These are phyloP conservation scores for Beroe ovata DNA, from an alignment of 37 sponge, comb jelly and placozoan genomes.

Conservation along the genomic window DNA sequence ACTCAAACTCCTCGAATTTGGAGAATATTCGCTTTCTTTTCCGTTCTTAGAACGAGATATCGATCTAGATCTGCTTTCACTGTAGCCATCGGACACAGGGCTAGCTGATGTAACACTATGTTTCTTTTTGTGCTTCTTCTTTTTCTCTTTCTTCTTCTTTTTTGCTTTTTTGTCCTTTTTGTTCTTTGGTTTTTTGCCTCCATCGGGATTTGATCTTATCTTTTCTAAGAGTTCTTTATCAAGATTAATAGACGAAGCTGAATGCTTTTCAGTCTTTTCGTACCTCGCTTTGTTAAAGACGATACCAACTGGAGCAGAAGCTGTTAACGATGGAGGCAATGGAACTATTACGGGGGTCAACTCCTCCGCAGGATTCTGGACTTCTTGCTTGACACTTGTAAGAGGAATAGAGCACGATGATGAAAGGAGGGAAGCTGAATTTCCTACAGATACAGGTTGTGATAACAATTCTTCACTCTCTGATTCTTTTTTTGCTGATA, in stretches of 20 bases:
- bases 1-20: too few species aligned
- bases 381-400: neutral
- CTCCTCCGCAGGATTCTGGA: neutral
- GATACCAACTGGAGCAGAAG: neutral
- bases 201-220: constrained; percentile 31
- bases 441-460: too few species aligned
- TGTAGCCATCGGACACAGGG: neutral
- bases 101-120: neutral
- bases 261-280: neutral
- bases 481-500: too few species aligned
- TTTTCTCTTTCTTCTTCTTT: constrained; percentile 36
- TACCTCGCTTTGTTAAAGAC: neutral
- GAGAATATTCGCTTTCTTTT: neutral
- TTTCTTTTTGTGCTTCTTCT: constrained; percentile 47
- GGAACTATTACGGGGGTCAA: constrained; percentile 25
- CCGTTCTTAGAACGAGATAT: neutral
- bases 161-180: constrained; percentile 35
- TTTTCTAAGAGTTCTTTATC: constrained; percentile 10
- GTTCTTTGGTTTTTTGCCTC: neutral
- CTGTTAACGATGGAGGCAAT: neutral
- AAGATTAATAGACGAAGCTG: neutral
- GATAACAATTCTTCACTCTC: too few species aligned
- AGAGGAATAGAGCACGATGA: neutral
- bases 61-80: neutral
- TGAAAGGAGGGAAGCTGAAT: neutral